These are phyloP conservation scores for Phyto melanocephala DNA, from an alignment of 2,888 invertebrate genomes.

Conservation along the genomic window DNA sequence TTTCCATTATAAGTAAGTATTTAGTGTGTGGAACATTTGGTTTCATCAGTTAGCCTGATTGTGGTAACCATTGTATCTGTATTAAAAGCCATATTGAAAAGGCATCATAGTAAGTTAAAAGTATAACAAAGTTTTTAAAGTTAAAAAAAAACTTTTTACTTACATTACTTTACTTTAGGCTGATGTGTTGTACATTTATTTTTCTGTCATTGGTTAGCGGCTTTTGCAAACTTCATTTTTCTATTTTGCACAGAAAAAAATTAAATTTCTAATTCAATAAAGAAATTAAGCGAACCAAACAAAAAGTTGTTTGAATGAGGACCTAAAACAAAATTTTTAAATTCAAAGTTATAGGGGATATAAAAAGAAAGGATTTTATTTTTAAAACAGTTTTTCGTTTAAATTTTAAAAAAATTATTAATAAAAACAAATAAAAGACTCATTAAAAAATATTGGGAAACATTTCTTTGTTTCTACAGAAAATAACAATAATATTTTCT, in stretches of 20 bases:
- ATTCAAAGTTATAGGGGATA: too few species aligned
- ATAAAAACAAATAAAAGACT: too few species aligned
- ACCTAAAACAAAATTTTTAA: too few species aligned
- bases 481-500: too few species aligned
- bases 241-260: slow-evolving; percentile 13
- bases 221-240: slow-evolving; percentile 5
- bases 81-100: slow-evolving; percentile 8
- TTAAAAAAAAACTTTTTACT: slow-evolving; percentile 35
- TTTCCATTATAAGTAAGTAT: neutral
- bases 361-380: too few species aligned
- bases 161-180: neutral
- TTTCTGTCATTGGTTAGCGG: neutral
- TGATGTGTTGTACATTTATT: slow-evolving; percentile 11
- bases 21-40: slow-evolving; percentile 11
- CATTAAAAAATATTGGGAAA: too few species aligned
- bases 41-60: slow-evolving; percentile 46
- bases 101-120: slow-evolving; percentile 6
- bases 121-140: neutral
- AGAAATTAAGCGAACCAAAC: too few species aligned
- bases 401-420: too few species aligned
- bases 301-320: too few species aligned
- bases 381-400: too few species aligned
- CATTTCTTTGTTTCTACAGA: too few species aligned
- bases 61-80: neutral
- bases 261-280: too few species aligned